phyloP scores from a whole-genome alignment of 2,797 vertebrate genomes.

The Galagoides demidoff region DNA sequence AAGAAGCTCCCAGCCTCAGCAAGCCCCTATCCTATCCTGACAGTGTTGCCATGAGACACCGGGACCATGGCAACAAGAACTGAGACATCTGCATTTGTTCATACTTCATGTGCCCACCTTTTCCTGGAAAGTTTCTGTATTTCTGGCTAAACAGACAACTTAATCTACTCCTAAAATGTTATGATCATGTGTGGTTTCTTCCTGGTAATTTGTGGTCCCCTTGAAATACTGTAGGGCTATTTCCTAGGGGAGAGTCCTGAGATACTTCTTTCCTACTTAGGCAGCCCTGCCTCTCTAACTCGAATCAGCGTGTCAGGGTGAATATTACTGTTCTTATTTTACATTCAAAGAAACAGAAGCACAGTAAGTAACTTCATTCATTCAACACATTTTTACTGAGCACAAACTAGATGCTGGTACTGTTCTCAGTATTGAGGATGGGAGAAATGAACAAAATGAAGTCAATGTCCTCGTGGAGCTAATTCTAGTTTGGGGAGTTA shows the following conservation, averaged over 20 bases:
- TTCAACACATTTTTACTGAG: background rate
- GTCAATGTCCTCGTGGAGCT: background rate
- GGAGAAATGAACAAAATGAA: background rate
- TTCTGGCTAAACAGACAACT: background rate
- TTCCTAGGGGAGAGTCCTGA: background rate
- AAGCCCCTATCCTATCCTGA: background rate
- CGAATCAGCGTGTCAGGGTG: background rate
- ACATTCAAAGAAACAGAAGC: background rate
- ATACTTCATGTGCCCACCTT: background rate
- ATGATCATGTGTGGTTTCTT: background rate
- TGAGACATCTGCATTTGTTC: background rate
- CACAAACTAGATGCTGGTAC: background rate
- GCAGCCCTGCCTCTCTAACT: background rate
- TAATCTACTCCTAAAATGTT: background rate
- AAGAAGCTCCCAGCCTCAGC: background rate
- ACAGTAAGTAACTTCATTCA: background rate
- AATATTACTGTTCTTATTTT: background rate
- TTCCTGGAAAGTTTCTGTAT: background rate
- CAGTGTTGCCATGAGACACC: background rate
- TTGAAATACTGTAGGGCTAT: background rate
- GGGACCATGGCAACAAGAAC: background rate
- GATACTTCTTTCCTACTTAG: background rate
- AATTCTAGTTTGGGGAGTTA: background rate
- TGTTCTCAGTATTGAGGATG: background rate
- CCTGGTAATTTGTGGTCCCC: background rate